These are phyloP conservation scores for Reinhardtius hippoglossoides DNA, from an alignment of 2,113 vertebrate genomes.

Conservation along the genomic window DNA sequence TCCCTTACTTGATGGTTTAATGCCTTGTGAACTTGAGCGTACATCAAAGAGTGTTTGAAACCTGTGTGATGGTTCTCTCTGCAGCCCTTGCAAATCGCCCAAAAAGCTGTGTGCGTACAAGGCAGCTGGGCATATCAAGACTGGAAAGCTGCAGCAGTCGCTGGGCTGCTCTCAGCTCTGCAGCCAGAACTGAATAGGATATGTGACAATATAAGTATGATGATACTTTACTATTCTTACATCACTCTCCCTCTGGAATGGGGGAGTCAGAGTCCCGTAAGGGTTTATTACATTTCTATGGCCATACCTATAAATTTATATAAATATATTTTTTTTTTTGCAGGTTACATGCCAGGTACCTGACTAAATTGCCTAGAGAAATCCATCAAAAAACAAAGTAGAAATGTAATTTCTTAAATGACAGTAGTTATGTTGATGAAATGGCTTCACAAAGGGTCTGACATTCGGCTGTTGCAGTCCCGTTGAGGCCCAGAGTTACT, in stretches of 20 bases:
- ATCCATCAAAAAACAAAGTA: background rate
- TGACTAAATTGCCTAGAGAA: background rate
- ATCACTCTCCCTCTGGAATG: no score
- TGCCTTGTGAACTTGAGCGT: slow-evolving; percentile 58
- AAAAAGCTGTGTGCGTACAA: slow-evolving; percentile 54
- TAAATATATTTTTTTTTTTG: no score
- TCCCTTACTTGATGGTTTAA: slow-evolving; percentile 38
- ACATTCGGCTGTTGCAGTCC: background rate
- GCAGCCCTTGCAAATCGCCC: slow-evolving; percentile 53
- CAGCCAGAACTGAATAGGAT: slow-evolving; percentile 15
- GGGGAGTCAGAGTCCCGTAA: no score
- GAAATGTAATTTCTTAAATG: background rate
- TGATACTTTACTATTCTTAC: background rate
- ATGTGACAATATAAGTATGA: slow-evolving; percentile 1
- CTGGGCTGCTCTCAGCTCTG: background rate
- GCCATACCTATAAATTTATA: no score
- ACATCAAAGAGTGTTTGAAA: slow-evolving; percentile 71
- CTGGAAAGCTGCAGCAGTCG: slow-evolving; percentile 18
- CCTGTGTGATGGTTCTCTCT: slow-evolving; percentile 53
- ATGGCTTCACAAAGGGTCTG: background rate
- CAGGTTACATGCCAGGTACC: no score
- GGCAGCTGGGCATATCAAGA: slow-evolving; percentile 33
- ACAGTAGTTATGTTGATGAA: background rate
- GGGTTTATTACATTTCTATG: no score
- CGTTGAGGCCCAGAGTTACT: background rate